A percentile compares a stretch with the other conserved stretches of the same genome.
These are phyloP conservation scores for Lydus trimaculatus DNA, from an alignment of 2,888 invertebrate genomes.

Conservation along the genomic window DNA sequence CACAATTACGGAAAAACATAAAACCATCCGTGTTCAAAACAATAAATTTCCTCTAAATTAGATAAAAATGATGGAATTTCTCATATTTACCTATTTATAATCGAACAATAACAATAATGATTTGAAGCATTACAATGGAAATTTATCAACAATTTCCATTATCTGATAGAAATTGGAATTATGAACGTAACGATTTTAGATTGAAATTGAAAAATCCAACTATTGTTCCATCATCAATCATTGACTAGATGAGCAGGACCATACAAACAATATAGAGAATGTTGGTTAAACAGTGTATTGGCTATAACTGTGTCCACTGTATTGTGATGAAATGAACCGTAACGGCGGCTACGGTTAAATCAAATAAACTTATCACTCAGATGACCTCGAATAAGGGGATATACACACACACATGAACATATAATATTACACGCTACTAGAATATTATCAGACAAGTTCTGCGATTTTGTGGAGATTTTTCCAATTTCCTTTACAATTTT, in stretches of 20 bases:
- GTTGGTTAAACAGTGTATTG: constrained; percentile 26
- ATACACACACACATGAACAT: background rate
- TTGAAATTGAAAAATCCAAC: background rate
- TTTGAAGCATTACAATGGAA: no score
- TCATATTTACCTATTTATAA: background rate
- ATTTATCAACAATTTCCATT: no score
- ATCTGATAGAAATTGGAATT: background rate
- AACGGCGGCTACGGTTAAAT: constrained; percentile 39
- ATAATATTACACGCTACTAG: constrained; percentile 45
- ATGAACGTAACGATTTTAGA: background rate
- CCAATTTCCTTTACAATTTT: constrained; percentile 54
- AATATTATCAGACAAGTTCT: constrained; percentile 47
- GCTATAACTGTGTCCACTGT: constrained; percentile 28
- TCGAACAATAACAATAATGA: background rate
- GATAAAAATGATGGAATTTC: background rate
- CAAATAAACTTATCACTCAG: constrained; percentile 51
- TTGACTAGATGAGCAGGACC: background rate
- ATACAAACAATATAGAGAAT: constrained; percentile 29
- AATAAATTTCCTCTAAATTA: no score
- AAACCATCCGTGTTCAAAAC: no score
- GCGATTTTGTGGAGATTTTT: constrained; percentile 54
- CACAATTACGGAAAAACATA: background rate
- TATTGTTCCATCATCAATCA: background rate
- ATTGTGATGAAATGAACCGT: constrained; percentile 36
- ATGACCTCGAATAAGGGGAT: constrained; percentile 35